Percentiles rank a stretch among this genome's conserved stretches.
Evolutionary conservation across 2,888 invertebrate genomes (phyloP).

Genomic region (Sesamia inferens): DNA sequence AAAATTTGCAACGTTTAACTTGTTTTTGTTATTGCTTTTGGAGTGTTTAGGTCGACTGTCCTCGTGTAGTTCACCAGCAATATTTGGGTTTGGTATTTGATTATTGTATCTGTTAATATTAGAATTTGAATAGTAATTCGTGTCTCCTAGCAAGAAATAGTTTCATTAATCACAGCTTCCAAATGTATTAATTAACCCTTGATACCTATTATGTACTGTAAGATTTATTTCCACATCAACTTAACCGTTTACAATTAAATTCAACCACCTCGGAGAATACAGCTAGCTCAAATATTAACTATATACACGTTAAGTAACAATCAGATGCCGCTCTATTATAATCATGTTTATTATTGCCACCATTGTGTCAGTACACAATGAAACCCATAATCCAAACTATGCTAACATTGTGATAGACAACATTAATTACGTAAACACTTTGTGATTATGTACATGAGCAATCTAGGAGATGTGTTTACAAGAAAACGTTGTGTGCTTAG

Average conservation of each 20-base stretch:
- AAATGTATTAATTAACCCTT: not conserved
- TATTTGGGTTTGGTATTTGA: too few relatives aligned
- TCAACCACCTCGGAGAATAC: not conserved
- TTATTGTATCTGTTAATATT: too few relatives aligned
- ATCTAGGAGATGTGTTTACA: too few relatives aligned
- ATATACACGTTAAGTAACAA: not conserved
- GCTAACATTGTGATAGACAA: not conserved
- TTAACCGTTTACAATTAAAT: not conserved
- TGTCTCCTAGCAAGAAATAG: too few relatives aligned
- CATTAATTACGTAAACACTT: not conserved
- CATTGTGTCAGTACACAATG: not conserved
- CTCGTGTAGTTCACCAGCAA: too few relatives aligned
- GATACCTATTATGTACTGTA: not conserved
- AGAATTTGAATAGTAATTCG: too few relatives aligned
- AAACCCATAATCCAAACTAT: not conserved
- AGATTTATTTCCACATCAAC: not conserved
- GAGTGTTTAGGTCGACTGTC: too few relatives aligned
- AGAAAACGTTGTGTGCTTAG: not conserved
- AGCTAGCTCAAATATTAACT: slow-evolving; percentile 4
- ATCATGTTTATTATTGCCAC: not conserved
- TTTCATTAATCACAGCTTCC: not conserved
- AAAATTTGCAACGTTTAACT: too few relatives aligned
- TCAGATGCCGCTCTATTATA: slow-evolving; percentile 1
- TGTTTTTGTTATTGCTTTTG: too few relatives aligned
- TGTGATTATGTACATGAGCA: not conserved